Evolutionary conservation across 2,113 vertebrate genomes (phyloP), one percentile per base, ranked within the genome.

Genomic region (Phyllostomus hastatus): DNA sequence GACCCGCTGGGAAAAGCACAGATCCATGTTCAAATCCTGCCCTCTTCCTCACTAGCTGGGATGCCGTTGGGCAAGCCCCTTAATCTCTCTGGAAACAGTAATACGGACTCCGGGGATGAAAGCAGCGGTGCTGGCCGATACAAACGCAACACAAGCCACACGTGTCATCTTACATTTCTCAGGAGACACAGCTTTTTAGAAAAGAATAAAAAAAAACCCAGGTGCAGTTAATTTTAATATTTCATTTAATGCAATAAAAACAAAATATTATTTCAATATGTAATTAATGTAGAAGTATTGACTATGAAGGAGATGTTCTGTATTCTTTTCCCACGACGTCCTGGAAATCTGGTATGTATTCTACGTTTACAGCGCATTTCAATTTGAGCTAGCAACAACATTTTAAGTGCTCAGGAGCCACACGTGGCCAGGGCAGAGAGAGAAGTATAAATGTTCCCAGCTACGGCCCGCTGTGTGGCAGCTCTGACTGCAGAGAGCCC

Each of bases 141-240:
- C 52, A 95, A 90, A 90, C 15, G 82, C 11, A 92, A 76, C 1
- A 41, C 6, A 43, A 73, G n/a, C 11, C 80, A 96, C n/a, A 31
- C 0, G 31, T 6, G 14, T 64, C 75, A 43, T 33, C 88, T 91
- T 7, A 17, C 31, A 80, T 81, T 80, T 92, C 46, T 81, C 31
- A 85, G 31, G 24, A 64, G 50, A 46, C 28, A 83, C 4, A 15
- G 54, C 84, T 72, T 70, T 88, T 28, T 22, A n/a, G 41, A 61
- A 61, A 61, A 54, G 33, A 82, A 11, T 81, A 75, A 81, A 87
- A 81, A 61, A 38, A 52, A 24, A 88, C 64, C 73, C 15, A 67
- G 19, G 76, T 48, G 19, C 11, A 80, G 76, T 95, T 87, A 66
- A 95, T 92, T 91, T 95, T 85, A 76, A 15, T 76, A 81, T 69